Evolutionary conservation across 2,888 invertebrate genomes (phyloP).

Genomic region (Muscina levida): DNA sequence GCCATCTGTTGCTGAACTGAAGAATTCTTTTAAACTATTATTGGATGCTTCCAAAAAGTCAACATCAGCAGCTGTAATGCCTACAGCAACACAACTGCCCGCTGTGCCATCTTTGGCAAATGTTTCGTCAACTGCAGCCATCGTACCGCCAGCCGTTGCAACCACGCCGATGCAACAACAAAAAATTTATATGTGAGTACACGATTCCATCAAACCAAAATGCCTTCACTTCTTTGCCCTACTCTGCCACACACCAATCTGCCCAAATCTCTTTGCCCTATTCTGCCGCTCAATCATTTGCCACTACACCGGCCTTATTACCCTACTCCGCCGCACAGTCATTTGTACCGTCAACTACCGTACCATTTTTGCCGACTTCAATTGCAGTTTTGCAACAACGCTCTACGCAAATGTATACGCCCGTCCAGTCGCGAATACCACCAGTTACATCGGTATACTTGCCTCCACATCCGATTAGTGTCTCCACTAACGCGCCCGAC

Average conservation of each 20-base stretch:
- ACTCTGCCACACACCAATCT: slow-evolving; percentile 30
- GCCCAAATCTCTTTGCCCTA: slow-evolving; percentile 18
- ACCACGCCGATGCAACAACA: slow-evolving; percentile 80
- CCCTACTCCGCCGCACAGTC: slow-evolving; percentile 23
- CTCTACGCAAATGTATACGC: slow-evolving; percentile 14
- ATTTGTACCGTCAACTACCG: neutral
- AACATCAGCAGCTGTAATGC: neutral
- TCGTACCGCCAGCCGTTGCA: neutral
- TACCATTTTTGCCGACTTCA: neutral
- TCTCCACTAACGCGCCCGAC: neutral
- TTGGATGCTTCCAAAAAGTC: slow-evolving; percentile 1
- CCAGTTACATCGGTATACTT: slow-evolving; percentile 12
- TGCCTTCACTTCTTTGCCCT: slow-evolving; percentile 21
- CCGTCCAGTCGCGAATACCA: slow-evolving; percentile 20
- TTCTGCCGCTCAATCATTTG: slow-evolving; percentile 14
- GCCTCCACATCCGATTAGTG: neutral
- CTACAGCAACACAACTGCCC: slow-evolving; percentile 6
- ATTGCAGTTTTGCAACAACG: neutral
- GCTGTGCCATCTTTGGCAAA: neutral
- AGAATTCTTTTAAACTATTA: slow-evolving; percentile 18
- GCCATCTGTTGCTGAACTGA: slow-evolving; percentile 15
- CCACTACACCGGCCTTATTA: neutral
- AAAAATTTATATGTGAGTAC: slow-evolving; percentile 74
- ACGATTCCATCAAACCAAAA: too few relatives aligned
- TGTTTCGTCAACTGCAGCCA: neutral